A percentile compares a stretch with the other conserved stretches of the same genome.
These are phyloP conservation scores for Iphiclides podalirius DNA, from an alignment of 2,888 invertebrate genomes.

Conservation along the genomic window DNA sequence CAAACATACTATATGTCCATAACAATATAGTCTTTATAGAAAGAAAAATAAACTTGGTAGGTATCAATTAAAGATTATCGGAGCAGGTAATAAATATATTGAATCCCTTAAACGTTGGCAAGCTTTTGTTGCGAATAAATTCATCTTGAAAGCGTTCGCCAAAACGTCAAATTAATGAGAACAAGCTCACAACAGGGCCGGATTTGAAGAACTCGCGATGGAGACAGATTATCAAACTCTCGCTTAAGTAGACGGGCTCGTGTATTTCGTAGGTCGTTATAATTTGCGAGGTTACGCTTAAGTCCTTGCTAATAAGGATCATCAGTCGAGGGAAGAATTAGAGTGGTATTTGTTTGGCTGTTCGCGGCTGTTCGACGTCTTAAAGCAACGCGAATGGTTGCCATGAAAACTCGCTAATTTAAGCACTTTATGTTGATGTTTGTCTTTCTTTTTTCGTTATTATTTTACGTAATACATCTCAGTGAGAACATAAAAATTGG, in stretches of 20 bases:
- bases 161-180: conserved; percentile 26
- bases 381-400: conserved; percentile 28
- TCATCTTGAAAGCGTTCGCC: conserved; percentile 10
- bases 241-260: conserved; percentile 53
- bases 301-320: conserved; percentile 77
- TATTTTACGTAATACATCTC: too few relatives aligned
- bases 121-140: conserved; percentile 7
- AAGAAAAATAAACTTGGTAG: too few relatives aligned
- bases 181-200: conserved; percentile 36
- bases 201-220: conserved; percentile 43
- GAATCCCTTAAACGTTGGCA: not conserved
- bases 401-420: conserved; percentile 1
- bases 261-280: conserved; percentile 63
- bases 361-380: conserved; percentile 47
- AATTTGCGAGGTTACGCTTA: conserved; percentile 75
- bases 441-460: too few relatives aligned
- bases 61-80: too few relatives aligned
- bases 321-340: conserved; percentile 70
- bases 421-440: too few relatives aligned
- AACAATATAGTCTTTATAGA: too few relatives aligned
- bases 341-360: conserved; percentile 74
- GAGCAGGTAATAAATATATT: too few relatives aligned
- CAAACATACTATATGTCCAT: too few relatives aligned
- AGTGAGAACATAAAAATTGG: too few relatives aligned
- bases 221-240: conserved; percentile 69